A percentile compares a stretch with the other conserved stretches of the same genome.
phyloP scores from a whole-genome alignment of 2,797 vertebrate genomes.

The Vireo griseus region DNA sequence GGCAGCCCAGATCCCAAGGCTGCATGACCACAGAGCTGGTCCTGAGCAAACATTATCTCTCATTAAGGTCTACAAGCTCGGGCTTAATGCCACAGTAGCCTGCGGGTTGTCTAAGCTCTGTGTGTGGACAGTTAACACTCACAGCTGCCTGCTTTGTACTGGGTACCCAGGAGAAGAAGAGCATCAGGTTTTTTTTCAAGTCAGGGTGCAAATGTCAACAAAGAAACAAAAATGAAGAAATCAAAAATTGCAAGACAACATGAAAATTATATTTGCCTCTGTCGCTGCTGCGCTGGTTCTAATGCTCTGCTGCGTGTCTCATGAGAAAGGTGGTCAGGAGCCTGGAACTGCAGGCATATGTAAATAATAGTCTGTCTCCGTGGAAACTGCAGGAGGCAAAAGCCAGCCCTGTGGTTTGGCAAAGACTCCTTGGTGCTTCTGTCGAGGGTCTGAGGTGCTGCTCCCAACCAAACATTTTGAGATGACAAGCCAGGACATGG shows the following conservation, averaged over 20 bases:
- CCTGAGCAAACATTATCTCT: neutral
- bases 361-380: neutral
- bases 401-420: neutral
- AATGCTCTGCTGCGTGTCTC: neutral
- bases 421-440: neutral
- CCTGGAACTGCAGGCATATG: neutral
- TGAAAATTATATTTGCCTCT: neutral
- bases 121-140: neutral
- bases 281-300: neutral
- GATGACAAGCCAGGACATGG: neutral
- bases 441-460: neutral
- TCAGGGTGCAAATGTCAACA: neutral
- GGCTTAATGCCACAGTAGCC: neutral
- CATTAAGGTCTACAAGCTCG: conserved; percentile 8
- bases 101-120: neutral
- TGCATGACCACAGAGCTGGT: neutral
- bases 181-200: neutral
- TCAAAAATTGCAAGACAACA: neutral
- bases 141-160: neutral
- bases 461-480: neutral
- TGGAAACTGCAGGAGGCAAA: neutral
- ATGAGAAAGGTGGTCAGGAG: neutral
- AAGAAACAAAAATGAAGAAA: conserved; percentile 2
- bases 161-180: neutral
- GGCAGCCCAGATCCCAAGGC: neutral